Evolutionary conservation across 1,140 invertebrate genomes (phyloP).

Genomic region (Harpegnathos saltator): DNA sequence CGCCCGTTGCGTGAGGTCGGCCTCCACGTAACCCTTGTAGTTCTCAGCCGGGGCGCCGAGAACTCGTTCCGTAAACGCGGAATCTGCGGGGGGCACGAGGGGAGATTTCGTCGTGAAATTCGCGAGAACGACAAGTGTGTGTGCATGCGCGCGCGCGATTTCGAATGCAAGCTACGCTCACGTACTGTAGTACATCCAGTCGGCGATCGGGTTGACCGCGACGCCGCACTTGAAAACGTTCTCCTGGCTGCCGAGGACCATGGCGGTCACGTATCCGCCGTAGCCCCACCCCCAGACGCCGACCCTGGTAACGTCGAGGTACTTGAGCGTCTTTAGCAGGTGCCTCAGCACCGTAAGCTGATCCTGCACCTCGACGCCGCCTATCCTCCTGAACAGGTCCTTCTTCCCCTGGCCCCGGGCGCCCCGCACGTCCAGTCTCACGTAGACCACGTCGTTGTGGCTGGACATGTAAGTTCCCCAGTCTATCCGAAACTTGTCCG

Average conservation of each 20-base stretch:
- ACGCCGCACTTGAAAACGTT: conserved; percentile 96
- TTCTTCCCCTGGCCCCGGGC: conserved; percentile 93
- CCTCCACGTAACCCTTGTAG: conserved; percentile 96
- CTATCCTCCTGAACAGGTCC: conserved; percentile 92
- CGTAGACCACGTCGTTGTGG: conserved; percentile 95
- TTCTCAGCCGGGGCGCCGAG: conserved; percentile 95
- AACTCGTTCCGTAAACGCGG: conserved; percentile 97
- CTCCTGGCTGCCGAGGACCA: conserved; percentile 94
- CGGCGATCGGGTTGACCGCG: conserved; percentile 96
- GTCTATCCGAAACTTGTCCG: conserved; percentile 93
- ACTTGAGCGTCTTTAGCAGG: conserved; percentile 93
- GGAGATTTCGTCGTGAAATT: neutral
- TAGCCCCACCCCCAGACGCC: conserved; percentile 99
- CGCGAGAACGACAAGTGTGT: neutral
- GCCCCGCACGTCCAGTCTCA: conserved; percentile 95
- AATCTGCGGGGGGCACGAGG: conserved; percentile 90
- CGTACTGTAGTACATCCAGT: conserved; percentile 98
- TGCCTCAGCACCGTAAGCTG: conserved; percentile 94
- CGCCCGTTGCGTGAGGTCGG: conserved; percentile 94
- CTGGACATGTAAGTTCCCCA: conserved; percentile 98
- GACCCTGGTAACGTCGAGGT: conserved; percentile 94
- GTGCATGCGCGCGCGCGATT: too few relatives aligned
- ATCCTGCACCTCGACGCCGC: conserved; percentile 95
- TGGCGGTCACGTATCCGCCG: conserved; percentile 96
- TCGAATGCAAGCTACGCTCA: conserved; percentile 41